Percentiles rank a stretch among this genome's conserved stretches.
These are phyloP conservation scores for Halcyon badia DNA, from an alignment of 2,797 vertebrate genomes.

Conservation along the genomic window DNA sequence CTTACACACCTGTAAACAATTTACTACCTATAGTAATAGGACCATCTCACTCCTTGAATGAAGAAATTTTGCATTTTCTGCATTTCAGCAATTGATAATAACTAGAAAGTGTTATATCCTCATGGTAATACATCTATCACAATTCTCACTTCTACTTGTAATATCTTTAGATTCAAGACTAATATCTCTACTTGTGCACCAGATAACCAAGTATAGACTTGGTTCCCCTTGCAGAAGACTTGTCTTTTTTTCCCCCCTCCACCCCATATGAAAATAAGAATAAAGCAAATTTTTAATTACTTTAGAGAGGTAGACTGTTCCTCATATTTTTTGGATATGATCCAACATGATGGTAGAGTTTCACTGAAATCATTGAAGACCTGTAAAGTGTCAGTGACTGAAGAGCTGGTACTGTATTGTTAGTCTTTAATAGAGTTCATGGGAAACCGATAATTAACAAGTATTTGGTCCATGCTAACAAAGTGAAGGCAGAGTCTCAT, in stretches of 20 bases:
- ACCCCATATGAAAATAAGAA: neutral
- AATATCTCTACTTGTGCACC: neutral
- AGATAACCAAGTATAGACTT: neutral
- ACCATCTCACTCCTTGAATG: neutral
- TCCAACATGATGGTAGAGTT: neutral
- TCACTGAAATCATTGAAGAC: neutral
- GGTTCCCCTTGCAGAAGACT: neutral
- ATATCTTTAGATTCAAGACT: neutral
- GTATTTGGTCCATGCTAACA: neutral
- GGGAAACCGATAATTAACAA: neutral
- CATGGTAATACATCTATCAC: neutral
- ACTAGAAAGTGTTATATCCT: neutral
- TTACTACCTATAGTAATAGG: neutral
- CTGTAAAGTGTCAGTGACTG: neutral
- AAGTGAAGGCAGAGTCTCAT: neutral
- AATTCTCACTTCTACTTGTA: neutral
- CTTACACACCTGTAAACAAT: neutral
- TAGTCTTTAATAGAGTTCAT: neutral
- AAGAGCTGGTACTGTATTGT: neutral
- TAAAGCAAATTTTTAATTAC: neutral
- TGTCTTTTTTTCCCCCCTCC: neutral
- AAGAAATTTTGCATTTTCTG: neutral
- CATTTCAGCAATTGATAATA: neutral
- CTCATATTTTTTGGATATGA: neutral
- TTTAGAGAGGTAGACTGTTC: neutral